Evolutionary conservation across 2,888 invertebrate species (phyloP).

Genomic region (Lamellibrachia satsuma): DNA sequence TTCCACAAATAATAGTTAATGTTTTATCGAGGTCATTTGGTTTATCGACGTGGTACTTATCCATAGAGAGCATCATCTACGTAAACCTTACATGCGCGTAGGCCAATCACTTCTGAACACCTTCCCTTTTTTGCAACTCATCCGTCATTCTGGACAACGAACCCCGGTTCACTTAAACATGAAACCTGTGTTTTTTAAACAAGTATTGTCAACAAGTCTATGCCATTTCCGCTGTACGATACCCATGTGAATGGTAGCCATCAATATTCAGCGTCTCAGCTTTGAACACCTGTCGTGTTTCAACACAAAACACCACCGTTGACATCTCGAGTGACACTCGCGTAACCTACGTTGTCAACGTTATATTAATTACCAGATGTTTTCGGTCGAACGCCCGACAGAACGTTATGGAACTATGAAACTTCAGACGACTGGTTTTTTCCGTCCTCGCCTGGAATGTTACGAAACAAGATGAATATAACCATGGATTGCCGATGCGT

Average conservation of each 20-base stretch:
- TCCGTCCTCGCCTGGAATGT: not conserved
- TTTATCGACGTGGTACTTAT: not conserved
- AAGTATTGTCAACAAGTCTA: not conserved
- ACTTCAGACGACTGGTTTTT: not conserved
- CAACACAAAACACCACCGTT: not conserved
- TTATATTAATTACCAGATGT: not conserved
- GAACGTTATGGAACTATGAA: not conserved
- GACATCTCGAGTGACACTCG: not conserved
- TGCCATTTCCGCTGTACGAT: not conserved
- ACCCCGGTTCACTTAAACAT: not conserved
- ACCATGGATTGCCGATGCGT: not conserved
- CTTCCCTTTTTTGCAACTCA: not conserved
- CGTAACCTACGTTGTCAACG: not conserved
- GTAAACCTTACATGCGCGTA: not conserved
- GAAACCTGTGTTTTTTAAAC: not conserved
- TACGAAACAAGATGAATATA: not conserved
- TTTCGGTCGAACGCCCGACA: not conserved
- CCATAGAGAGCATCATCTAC: not conserved
- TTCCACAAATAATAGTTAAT: not conserved
- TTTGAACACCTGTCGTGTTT: slow-evolving; percentile 1
- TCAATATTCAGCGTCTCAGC: not conserved
- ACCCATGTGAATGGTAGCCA: not conserved
- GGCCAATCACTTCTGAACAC: not conserved
- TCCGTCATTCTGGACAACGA: not conserved
- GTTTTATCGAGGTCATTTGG: not conserved